Evolutionary conservation across 1,140 invertebrate genomes (phyloP).

Genomic region (Agrypnia vestita): DNA sequence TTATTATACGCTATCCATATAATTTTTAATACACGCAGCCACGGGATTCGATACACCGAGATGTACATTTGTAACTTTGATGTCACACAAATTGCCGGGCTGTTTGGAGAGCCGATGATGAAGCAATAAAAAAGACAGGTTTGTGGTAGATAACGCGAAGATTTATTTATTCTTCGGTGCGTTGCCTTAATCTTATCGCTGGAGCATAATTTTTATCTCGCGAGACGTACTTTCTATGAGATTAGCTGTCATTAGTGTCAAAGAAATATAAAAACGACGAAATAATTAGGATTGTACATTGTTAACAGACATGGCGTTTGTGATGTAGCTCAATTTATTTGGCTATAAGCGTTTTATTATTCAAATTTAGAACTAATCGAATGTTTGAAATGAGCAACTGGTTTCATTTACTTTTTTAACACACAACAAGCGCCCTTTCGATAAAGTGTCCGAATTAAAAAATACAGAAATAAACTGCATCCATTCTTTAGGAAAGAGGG

Average conservation of each 20-base stretch:
- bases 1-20: too few species aligned
- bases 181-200: not conserved
- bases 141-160: not conserved
- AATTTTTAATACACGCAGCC: too few species aligned
- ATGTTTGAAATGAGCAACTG: not conserved
- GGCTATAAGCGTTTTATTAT: not conserved
- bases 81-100: not conserved
- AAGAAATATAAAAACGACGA: not conserved
- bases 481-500: too few species aligned
- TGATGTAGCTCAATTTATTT: not conserved
- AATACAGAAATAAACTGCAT: too few species aligned
- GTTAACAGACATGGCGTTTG: not conserved
- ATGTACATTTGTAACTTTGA: not conserved
- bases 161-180: constrained; percentile 6
- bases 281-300: not conserved
- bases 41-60: too few species aligned
- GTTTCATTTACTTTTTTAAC: too few species aligned
- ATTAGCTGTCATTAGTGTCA: not conserved
- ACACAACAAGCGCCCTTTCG: too few species aligned
- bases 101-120: not conserved
- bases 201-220: not conserved
- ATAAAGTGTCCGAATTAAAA: too few species aligned
- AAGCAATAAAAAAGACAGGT: not conserved
- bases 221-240: not conserved
- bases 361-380: not conserved